Percentiles rank a stretch among this genome's conserved stretches.
Conservation (phyloP, 2,797 vertebrate genomes). For the Carapus acus region DNA sequence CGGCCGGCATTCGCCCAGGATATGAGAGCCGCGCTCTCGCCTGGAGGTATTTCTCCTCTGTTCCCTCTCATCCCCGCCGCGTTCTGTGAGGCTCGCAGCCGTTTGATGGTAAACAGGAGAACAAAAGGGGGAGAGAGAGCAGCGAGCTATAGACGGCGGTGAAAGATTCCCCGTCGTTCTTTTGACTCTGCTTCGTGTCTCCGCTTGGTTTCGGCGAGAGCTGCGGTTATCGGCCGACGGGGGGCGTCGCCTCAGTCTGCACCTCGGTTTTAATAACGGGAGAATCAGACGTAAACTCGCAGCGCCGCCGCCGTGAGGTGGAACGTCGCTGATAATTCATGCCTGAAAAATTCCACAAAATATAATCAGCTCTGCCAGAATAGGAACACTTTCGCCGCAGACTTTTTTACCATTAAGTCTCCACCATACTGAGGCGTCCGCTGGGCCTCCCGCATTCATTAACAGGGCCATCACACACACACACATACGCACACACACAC, state of each 20-base stretch:
- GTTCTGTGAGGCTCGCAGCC: constrained; percentile 29
- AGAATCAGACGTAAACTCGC: too few relatives aligned
- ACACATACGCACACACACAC: too few relatives aligned
- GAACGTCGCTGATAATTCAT: too few relatives aligned
- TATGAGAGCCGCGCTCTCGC: constrained; percentile 33
- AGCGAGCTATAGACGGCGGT: constrained; percentile 36
- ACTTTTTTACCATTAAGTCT: too few relatives aligned
- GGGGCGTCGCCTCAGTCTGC: constrained; percentile 1
- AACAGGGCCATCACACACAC: too few relatives aligned
- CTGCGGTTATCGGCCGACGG: constrained; percentile 14
- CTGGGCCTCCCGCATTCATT: too few relatives aligned
- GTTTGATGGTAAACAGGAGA: constrained; percentile 51
- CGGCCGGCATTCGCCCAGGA: constrained; percentile 32
- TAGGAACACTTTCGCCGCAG: too few relatives aligned
- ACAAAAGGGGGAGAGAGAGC: constrained; percentile 32
- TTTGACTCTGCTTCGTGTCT: constrained; percentile 24
- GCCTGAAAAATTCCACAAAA: too few relatives aligned
- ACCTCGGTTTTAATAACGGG: too few relatives aligned
- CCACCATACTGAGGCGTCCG: too few relatives aligned
- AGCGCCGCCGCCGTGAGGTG: too few relatives aligned
- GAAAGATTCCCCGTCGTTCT: constrained; percentile 27
- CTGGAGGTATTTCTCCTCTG: constrained; percentile 30
- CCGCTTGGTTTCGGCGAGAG: constrained; percentile 11
- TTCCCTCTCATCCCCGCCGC: constrained; percentile 22
- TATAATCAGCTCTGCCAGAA: too few relatives aligned